These are phyloP conservation scores for Drosophila hamatofila DNA, from an alignment of 2,888 invertebrate species.

Conservation along the genomic window DNA sequence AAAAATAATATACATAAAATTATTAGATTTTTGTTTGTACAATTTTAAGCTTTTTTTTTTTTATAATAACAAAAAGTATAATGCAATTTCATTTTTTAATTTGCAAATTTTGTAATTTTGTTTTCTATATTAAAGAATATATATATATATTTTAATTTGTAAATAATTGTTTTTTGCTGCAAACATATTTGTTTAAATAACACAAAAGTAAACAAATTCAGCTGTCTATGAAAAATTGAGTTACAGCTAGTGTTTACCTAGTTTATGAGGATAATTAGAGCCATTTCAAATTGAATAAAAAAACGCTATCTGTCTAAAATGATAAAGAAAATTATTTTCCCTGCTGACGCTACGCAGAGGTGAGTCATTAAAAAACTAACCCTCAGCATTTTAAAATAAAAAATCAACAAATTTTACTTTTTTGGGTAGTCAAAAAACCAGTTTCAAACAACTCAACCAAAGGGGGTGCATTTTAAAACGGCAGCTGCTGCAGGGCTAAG, in stretches of 20 bases:
- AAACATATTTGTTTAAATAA: background rate
- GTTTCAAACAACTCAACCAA: constrained; percentile 8
- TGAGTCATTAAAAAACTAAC: constrained; percentile 33
- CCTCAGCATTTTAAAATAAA: background rate
- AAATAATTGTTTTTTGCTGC: background rate
- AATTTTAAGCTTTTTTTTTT: too few species aligned
- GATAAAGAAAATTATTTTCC: constrained; percentile 17
- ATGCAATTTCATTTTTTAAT: too few species aligned
- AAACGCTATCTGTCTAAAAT: constrained; percentile 18
- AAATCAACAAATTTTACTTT: background rate
- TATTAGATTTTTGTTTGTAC: too few species aligned
- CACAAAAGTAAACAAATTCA: background rate
- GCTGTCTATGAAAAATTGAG: background rate
- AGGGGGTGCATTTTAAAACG: constrained; percentile 24
- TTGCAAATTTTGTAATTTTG: too few species aligned
- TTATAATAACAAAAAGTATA: too few species aligned
- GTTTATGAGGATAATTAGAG: background rate
- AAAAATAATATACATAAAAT: too few species aligned
- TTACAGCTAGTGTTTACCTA: background rate
- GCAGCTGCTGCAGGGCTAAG: constrained; percentile 47
- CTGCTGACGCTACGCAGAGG: constrained; percentile 6
- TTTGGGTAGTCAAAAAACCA: constrained; percentile 19
- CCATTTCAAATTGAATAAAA: background rate
- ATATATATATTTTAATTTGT: background rate
- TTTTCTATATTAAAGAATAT: background rate